Base-by-base conservation (phyloP, 2,113 vertebrate species). In the Trematocara macrostoma region DNA sequence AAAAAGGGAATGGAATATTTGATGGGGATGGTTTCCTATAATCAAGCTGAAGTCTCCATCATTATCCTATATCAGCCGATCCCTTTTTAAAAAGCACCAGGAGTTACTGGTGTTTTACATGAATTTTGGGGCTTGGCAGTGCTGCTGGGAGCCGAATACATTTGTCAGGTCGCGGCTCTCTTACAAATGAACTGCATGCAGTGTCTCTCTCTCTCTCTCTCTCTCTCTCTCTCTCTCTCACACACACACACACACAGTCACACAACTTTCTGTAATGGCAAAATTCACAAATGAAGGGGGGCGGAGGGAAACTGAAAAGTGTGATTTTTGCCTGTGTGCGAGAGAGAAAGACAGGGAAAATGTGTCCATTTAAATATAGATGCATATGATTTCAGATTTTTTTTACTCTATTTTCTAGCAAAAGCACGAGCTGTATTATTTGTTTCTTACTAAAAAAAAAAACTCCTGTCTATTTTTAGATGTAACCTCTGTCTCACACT, bases 11-110 rank as follows among this genome's bases (percentile, higher is more conserved):
- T 90, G 85, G 91, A 94, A 94, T 94, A 95, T 93, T 90, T 94
- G 91, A 95, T 93, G 89, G 93, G 87, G 90, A 92, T 92, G 93
- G 89, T 85, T 87, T 91, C 88, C 93, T 79, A 91, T 95, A 95
- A 95, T 95, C 92, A 94, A 91, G 87, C 86, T 89, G 86, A 93
- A 95, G 95, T 95, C 94, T 95, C 90, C 87, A 83, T 95, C 93
- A 96, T 96, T 95, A 96, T 96, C 93, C 93, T 49, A 86, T 92
- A 93, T 94, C 92, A 93, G 92, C 93, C 92, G 81, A 79, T 92
- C 85, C 94, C 90, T 94, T 93, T 94, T 91, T 84, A 93, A 92
- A 96, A 95, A 94, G 92, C 91, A 90, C 83, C 10, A 18, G 88
- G 90, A 94, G 85, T 94, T 93, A 83, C 89, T 11, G 79, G 82